These are phyloP conservation scores for Mesorhabditis sp. DNA, from an alignment of 2,888 invertebrate species.

Conservation along the genomic window DNA sequence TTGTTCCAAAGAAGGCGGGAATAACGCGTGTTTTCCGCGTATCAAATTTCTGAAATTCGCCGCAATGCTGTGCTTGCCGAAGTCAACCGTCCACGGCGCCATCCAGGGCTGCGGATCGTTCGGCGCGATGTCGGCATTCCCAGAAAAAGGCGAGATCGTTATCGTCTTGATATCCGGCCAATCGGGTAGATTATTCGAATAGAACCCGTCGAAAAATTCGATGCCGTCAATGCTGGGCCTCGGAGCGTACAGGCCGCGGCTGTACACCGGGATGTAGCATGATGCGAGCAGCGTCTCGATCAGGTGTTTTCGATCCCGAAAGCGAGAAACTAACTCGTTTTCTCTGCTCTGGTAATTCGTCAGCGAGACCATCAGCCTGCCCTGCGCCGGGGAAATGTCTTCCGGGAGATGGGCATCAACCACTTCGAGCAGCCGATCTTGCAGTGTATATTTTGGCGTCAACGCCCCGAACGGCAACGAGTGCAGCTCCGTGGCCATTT, in stretches of 20 bases:
- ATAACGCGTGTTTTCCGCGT: slow-evolving; percentile 58
- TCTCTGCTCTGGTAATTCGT: slow-evolving; percentile 32
- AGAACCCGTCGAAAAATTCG: slow-evolving; percentile 81
- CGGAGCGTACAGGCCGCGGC: slow-evolving; percentile 70
- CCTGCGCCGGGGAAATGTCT: slow-evolving; percentile 32
- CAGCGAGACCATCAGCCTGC: slow-evolving; percentile 36
- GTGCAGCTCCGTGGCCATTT: slow-evolving; percentile 51
- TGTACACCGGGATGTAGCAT: slow-evolving; percentile 87
- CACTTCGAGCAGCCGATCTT: slow-evolving; percentile 28
- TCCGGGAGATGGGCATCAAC: slow-evolving; percentile 39
- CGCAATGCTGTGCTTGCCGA: slow-evolving; percentile 53
- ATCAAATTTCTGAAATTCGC: slow-evolving; percentile 58
- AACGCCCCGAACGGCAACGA: slow-evolving; percentile 48
- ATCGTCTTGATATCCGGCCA: slow-evolving; percentile 83
- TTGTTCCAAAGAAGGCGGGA: slow-evolving; percentile 56
- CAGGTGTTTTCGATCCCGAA: slow-evolving; percentile 36
- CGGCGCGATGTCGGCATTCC: slow-evolving; percentile 47
- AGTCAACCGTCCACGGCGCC: slow-evolving; percentile 46
- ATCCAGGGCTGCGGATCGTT: slow-evolving; percentile 34
- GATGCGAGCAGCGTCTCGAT: slow-evolving; percentile 64
- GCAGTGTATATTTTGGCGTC: slow-evolving; percentile 51
- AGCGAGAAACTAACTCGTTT: slow-evolving; percentile 41
- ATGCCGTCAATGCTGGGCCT: slow-evolving; percentile 71
- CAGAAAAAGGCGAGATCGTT: slow-evolving; percentile 91
- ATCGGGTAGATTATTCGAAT: slow-evolving; percentile 86